Percentiles rank a stretch among this genome's conserved stretches.
These are phyloP conservation scores for Gymnocheta viridis DNA, from an alignment of 2,888 invertebrate genomes.

Conservation along the genomic window DNA sequence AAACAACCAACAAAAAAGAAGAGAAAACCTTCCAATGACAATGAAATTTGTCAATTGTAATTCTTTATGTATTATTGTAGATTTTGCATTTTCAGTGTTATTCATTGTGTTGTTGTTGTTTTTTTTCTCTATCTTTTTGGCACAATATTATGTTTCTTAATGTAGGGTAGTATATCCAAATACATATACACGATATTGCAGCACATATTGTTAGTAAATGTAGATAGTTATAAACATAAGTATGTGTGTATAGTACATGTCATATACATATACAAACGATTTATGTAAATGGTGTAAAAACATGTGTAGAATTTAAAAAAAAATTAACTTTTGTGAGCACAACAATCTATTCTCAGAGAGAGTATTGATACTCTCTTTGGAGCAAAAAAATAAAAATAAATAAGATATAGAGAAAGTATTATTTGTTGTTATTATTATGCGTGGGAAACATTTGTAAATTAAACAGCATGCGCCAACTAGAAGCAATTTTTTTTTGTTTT, in stretches of 20 bases:
- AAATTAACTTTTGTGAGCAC: conserved; percentile 16
- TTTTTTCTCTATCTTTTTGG: conserved; percentile 57
- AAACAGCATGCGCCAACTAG: conserved; percentile 45
- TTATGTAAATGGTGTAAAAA: no score
- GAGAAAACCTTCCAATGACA: conserved; percentile 71
- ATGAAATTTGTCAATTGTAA: conserved; percentile 68
- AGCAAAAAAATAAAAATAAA: background rate
- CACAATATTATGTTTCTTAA: conserved; percentile 49
- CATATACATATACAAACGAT: background rate
- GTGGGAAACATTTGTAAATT: conserved; percentile 40
- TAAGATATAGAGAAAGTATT: background rate
- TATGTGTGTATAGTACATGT: background rate
- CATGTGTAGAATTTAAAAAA: conserved; percentile 35
- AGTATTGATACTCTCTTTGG: background rate
- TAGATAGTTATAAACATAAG: no score
- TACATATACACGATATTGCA: background rate
- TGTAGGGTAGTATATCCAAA: conserved; percentile 41
- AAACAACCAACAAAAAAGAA: no score
- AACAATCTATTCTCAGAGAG: conserved; percentile 6
- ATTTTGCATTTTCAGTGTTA: conserved; percentile 59
- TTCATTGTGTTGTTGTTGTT: conserved; percentile 63
- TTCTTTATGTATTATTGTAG: conserved; percentile 54
- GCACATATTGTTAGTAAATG: background rate
- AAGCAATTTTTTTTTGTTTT: background rate
- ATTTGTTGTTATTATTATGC: conserved; percentile 45